Base-by-base conservation (phyloP, 2,797 vertebrate genomes). In the Sibirionetta formosa region DNA sequence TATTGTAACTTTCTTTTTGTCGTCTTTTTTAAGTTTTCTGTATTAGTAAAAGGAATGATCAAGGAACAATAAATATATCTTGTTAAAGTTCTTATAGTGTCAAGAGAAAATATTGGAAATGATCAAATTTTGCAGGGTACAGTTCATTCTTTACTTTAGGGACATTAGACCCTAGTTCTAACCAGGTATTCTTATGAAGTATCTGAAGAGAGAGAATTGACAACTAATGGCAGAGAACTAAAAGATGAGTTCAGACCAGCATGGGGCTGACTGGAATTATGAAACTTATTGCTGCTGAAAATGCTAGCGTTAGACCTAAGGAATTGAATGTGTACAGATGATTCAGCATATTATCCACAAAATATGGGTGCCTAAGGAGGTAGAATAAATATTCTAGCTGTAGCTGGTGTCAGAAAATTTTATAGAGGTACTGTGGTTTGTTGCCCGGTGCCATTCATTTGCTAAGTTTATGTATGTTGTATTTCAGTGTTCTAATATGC, bases 391-490 rank as follows among this genome's bases (percentile, higher is more conserved):
- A 7, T 36, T 27, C 9, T 12, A 44, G 9, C 11, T 77, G 57
- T 29, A 60, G 26, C 6, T 5, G 9, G 20, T 40, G 73, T 36
- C 61, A 42, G 36, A 64, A 17, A 23, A 15, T 48, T 79, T 69
- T 51, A 8, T 27, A 46, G 24, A 66, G 22, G 7, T 36, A 10
- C 14, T 11, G 4, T 20, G 14, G 9, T 58, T 86, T 86, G 26
- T 63, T 88, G 22, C 17, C 42, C 15, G 29, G 11, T 69, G 27
- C 14, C 5, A 1, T 57, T 81, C 33, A n/a, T 46, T 60, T 72
- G 6, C 15, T 23, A 46, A 5, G 1, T 48, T 86, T n/a, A 29
- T 27, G 3, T 64, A 3, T 51, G 4, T 27, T 2, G 0, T 70
- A 11, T 70, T 77, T 46, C 18, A 36, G 36, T 77, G 61, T 3